Evolutionary conservation across 2,797 vertebrate species (phyloP).

Genomic region (Danio choprae): DNA sequence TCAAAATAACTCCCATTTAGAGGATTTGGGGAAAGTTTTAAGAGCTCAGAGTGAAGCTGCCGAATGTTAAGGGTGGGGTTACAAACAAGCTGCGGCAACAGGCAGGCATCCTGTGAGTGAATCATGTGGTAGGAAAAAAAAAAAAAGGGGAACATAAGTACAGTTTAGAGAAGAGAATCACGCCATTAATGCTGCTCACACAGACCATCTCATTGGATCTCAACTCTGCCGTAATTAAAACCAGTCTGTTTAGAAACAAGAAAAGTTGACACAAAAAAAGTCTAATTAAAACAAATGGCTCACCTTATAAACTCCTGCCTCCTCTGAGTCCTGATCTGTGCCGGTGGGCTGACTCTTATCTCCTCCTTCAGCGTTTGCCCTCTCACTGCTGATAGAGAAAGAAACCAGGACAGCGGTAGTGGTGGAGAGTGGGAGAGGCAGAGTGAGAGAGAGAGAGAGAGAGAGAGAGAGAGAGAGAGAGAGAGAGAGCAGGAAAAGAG

Average conservation of each 20-base stretch:
- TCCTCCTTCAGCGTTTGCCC: constrained; percentile 46
- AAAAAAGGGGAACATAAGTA: constrained; percentile 64
- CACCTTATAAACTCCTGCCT: constrained; percentile 68
- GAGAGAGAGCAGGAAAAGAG: constrained; percentile 45
- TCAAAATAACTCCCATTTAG: constrained; percentile 7
- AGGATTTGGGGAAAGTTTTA: neutral
- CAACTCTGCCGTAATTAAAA: neutral
- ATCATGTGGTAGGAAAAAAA: constrained; percentile 71
- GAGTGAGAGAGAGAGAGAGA: constrained; percentile 47
- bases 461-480: constrained; percentile 38
- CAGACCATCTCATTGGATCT: neutral
- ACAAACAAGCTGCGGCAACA: constrained; percentile 53
- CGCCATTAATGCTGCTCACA: constrained; percentile 32
- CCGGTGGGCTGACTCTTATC: constrained; percentile 39
- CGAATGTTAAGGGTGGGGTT: constrained; percentile 58
- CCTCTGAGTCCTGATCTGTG: constrained; percentile 52
- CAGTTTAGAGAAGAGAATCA: constrained; percentile 27
- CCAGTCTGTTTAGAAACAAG: neutral
- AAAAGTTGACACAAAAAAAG: neutral
- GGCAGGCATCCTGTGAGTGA: constrained; percentile 70
- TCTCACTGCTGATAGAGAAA: constrained; percentile 47
- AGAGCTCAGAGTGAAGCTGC: constrained; percentile 15
- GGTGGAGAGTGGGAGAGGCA: constrained; percentile 35
- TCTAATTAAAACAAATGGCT: constrained; percentile 58
- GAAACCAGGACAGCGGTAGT: constrained; percentile 48